Evolutionary conservation across 2,113 vertebrate species (phyloP).

Genomic region (Melanostigma gelatinosum): DNA sequence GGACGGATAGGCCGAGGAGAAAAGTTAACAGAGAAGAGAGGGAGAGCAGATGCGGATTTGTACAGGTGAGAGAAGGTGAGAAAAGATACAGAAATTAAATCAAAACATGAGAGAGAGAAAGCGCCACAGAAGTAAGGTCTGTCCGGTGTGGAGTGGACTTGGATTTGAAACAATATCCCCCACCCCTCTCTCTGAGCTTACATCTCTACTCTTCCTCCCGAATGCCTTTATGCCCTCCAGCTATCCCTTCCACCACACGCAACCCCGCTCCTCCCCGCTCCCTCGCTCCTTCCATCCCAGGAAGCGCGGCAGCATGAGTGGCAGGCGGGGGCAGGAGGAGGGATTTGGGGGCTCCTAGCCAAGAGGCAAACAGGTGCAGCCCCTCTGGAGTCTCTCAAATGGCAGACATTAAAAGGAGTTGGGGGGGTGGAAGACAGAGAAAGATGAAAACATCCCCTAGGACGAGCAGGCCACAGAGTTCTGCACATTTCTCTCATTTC

Average conservation of each 20-base stretch:
- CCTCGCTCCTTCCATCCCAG: slow-evolving; percentile 70
- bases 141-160: slow-evolving; percentile 72
- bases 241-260: slow-evolving; percentile 82
- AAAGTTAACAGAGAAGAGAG: slow-evolving; percentile 38
- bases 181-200: slow-evolving; percentile 53
- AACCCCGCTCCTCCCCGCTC: slow-evolving; percentile 51
- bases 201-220: slow-evolving; percentile 73
- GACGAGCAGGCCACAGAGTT: slow-evolving; percentile 78
- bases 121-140: slow-evolving; percentile 57
- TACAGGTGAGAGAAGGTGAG: slow-evolving; percentile 37
- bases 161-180: slow-evolving; percentile 72
- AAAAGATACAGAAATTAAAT: slow-evolving; percentile 64
- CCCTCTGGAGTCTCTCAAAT: slow-evolving; percentile 86
- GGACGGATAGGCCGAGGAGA: slow-evolving; percentile 42
- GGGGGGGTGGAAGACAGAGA: slow-evolving; percentile 41
- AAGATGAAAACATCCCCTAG: slow-evolving; percentile 83
- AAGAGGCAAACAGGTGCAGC: slow-evolving; percentile 87
- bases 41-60: slow-evolving; percentile 47
- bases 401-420: slow-evolving; percentile 84
- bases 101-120: slow-evolving; percentile 63
- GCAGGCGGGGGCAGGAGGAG: slow-evolving; percentile 80
- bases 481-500: slow-evolving; percentile 64
- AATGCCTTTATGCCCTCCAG: slow-evolving; percentile 81
- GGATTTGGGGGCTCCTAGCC: slow-evolving; percentile 82
- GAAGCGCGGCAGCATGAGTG: slow-evolving; percentile 80